Conservation (phyloP, 2,113 vertebrate genomes). For the Axis porcinus region DNA sequence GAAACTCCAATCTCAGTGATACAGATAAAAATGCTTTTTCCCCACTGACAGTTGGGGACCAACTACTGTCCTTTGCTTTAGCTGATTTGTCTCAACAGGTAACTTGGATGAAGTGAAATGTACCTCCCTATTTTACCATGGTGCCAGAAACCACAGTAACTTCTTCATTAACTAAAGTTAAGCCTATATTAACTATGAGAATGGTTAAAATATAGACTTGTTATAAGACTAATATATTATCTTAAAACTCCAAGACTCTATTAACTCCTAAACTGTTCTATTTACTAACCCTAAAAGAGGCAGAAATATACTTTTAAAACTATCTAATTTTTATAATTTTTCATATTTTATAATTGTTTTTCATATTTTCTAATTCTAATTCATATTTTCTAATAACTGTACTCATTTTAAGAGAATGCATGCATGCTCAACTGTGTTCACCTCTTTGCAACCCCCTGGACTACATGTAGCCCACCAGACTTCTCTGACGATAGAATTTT, state of each 20-base stretch:
- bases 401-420: background rate
- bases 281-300: background rate
- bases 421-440: background rate
- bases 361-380: background rate
- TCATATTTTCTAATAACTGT: background rate
- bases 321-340: background rate
- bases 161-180: background rate
- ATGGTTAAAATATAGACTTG: background rate
- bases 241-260: constrained; percentile 7
- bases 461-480: background rate
- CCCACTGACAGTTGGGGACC: background rate
- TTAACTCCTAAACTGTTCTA: background rate
- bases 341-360: background rate
- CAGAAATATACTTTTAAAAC: background rate
- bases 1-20: background rate
- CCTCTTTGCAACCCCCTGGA: background rate
- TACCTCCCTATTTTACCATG: background rate
- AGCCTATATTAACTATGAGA: background rate
- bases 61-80: background rate
- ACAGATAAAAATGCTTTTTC: background rate
- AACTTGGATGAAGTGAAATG: background rate
- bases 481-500: background rate
- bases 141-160: constrained; percentile 10
- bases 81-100: background rate
- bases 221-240: constrained; percentile 5